A percentile compares a stretch with the other conserved stretches of the same genome.
phyloP scores from a whole-genome alignment of 2,797 vertebrate genomes.

The Limosa lapponica region DNA sequence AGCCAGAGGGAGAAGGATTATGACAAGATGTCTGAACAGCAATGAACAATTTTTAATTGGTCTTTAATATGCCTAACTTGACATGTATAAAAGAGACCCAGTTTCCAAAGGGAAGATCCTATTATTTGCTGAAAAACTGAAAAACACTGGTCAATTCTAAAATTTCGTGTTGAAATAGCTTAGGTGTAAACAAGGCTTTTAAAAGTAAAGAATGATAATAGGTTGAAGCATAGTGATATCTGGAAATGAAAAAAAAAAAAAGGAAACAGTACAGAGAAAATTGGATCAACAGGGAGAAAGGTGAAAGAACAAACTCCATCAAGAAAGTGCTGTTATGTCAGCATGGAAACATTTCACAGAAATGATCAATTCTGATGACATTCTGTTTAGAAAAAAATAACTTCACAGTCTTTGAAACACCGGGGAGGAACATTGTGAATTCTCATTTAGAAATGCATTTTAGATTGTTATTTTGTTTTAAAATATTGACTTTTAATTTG shows the following conservation, averaged over 20 bases:
- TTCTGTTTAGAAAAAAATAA: neutral
- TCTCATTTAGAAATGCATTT: neutral
- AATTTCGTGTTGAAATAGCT: neutral
- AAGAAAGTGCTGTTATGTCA: neutral
- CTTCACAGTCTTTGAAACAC: neutral
- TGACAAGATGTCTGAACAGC: neutral
- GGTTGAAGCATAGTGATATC: neutral
- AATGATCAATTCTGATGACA: neutral
- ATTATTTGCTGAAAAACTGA: neutral
- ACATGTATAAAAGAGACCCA: neutral
- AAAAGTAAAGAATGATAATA: neutral
- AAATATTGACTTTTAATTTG: neutral
- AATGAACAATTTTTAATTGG: neutral
- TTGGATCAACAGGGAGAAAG: neutral
- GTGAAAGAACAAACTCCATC: neutral
- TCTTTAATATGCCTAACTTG: neutral
- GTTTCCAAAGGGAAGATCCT: neutral
- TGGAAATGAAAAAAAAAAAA: neutral
- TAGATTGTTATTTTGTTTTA: neutral
- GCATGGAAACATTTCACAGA: neutral
- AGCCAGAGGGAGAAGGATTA: neutral
- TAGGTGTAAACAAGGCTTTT: neutral
- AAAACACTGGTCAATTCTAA: neutral
- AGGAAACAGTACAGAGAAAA: neutral
- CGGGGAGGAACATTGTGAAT: neutral